phyloP scores from a whole-genome alignment of 30 jellyfish, hydroid and myxozoan genomes.

The Hydra vulgaris region DNA sequence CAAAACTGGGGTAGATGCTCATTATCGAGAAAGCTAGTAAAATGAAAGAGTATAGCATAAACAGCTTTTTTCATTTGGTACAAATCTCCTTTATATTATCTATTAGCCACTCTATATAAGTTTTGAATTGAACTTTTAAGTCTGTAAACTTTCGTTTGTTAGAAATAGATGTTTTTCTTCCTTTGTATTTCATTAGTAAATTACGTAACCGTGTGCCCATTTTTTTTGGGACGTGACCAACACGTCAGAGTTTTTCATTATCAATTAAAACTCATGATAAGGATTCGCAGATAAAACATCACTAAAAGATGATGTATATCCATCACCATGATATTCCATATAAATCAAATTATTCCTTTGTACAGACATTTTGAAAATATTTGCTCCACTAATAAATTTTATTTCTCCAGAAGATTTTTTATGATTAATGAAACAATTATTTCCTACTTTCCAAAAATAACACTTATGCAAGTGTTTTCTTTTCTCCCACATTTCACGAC shows the following conservation, averaged over 20 bases:
- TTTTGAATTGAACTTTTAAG: neutral
- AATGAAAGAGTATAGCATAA: neutral
- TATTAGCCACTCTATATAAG: neutral
- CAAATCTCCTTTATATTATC: neutral
- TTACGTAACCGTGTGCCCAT: neutral
- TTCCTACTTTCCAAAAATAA: neutral
- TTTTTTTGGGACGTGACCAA: neutral
- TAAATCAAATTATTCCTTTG: neutral
- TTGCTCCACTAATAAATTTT: neutral
- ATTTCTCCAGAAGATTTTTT: neutral
- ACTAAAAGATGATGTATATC: neutral
- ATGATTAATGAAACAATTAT: neutral
- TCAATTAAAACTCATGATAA: neutral
- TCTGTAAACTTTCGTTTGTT: neutral
- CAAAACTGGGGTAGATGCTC: neutral
- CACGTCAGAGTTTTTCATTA: neutral
- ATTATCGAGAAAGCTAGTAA: neutral
- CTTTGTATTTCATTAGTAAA: neutral
- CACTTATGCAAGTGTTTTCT: neutral
- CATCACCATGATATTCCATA: neutral
- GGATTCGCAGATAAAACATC: neutral
- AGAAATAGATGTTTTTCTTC: neutral
- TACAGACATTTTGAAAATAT: neutral
- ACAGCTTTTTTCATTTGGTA: neutral
- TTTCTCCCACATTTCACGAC: neutral